Evolutionary conservation across 2,888 invertebrate genomes (phyloP).

Genomic region (Hermodice carunculata): DNA sequence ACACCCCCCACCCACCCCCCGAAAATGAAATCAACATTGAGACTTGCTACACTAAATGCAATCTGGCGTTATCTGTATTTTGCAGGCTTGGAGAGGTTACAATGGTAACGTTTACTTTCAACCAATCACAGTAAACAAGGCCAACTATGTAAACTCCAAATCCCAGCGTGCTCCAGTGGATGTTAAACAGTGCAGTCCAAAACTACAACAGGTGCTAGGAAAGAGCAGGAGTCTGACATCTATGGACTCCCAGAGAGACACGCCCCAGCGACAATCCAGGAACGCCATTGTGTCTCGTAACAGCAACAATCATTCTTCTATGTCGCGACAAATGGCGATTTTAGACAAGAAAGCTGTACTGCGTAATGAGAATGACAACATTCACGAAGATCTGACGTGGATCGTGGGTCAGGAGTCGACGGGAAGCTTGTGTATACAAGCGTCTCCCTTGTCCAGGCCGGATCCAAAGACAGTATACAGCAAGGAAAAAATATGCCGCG

Average conservation of each 20-base stretch:
- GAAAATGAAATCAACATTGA: no score
- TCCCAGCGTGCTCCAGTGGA: not conserved
- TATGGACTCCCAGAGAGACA: not conserved
- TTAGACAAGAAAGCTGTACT: constrained; percentile 53
- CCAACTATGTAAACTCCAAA: not conserved
- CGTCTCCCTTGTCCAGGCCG: not conserved
- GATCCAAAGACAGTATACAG: not conserved
- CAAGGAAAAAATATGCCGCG: constrained; percentile 9
- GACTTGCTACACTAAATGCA: no score
- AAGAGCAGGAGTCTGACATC: not conserved
- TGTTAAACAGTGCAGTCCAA: constrained; percentile 2
- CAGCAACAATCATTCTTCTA: no score
- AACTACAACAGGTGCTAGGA: constrained; percentile 12
- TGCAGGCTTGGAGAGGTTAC: constrained; percentile 68
- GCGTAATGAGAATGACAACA: constrained; percentile 43
- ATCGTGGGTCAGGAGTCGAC: constrained; percentile 54
- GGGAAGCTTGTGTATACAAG: constrained; percentile 48
- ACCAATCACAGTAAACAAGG: constrained; percentile 55
- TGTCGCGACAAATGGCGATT: constrained; percentile 43
- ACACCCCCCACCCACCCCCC: no score
- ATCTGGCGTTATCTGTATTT: no score
- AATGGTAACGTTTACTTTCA: constrained; percentile 68
- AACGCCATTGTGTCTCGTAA: not conserved
- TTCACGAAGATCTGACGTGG: constrained; percentile 51
- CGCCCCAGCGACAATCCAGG: not conserved